These are phyloP conservation scores for Cynodonichthys magdalenae DNA, from an alignment of 2,797 vertebrate species.

Conservation along the genomic window DNA sequence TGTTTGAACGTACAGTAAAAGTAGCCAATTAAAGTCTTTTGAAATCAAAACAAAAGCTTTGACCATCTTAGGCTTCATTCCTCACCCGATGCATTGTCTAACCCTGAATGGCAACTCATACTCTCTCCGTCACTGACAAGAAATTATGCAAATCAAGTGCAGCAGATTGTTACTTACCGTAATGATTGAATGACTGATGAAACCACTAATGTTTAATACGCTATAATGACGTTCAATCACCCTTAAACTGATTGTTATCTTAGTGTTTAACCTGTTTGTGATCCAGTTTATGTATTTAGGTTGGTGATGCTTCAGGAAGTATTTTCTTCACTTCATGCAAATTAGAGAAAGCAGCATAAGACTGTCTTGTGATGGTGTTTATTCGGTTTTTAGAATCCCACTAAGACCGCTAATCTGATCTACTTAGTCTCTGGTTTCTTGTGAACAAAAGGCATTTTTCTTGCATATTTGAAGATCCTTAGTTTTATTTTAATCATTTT, in stretches of 20 bases:
- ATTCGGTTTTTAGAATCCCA: slow-evolving; percentile 25
- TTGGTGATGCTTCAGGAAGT: slow-evolving; percentile 9
- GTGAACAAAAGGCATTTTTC: slow-evolving; percentile 34
- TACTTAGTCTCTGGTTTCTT: slow-evolving; percentile 29
- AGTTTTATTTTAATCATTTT: slow-evolving; percentile 28
- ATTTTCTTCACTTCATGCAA: slow-evolving; percentile 9
- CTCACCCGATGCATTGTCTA: background rate
- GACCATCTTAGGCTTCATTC: background rate
- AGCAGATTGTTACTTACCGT: background rate
- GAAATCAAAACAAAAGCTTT: background rate
- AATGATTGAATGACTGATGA: background rate
- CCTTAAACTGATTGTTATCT: slow-evolving; percentile 3
- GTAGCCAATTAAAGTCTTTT: background rate
- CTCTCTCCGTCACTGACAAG: background rate
- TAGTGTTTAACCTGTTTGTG: slow-evolving; percentile 14
- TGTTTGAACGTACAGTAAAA: background rate
- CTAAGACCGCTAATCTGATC: slow-evolving; percentile 36
- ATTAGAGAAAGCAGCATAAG: slow-evolving; percentile 23
- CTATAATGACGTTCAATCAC: background rate
- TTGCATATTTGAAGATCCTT: background rate
- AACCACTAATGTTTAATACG: background rate
- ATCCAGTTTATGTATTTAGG: slow-evolving; percentile 16
- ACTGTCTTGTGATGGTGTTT: slow-evolving; percentile 46
- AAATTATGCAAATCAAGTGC: background rate
- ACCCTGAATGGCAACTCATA: background rate